phyloP scores from a whole-genome alignment of 2,888 invertebrate species.

The Leptopterna dolabrata region DNA sequence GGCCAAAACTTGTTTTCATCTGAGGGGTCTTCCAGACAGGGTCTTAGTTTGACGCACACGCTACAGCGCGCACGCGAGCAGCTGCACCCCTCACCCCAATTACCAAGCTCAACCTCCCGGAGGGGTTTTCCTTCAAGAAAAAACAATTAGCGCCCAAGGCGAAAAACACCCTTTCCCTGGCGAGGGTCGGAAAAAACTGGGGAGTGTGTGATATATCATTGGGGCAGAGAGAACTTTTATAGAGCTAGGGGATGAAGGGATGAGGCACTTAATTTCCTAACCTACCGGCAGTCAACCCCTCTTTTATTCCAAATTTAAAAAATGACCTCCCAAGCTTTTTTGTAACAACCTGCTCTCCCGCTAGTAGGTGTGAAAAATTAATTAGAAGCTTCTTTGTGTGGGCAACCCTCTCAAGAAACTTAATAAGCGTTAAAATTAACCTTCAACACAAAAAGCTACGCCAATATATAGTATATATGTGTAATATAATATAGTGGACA shows the following conservation, averaged over 20 bases:
- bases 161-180: constrained; percentile 11
- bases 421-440: background rate
- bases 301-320: background rate
- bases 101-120: constrained; percentile 30
- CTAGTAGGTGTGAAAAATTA: background rate
- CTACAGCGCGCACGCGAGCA: constrained; percentile 34
- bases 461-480: too few species aligned
- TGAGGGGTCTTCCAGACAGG: constrained; percentile 41
- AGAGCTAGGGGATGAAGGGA: background rate
- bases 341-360: background rate
- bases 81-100: constrained; percentile 32
- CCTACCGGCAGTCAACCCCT: constrained; percentile 7
- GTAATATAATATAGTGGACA: too few species aligned
- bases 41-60: constrained; percentile 7
- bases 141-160: constrained; percentile 39
- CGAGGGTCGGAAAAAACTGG: background rate
- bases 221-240: background rate
- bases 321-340: background rate
- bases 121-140: background rate
- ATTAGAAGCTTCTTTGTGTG: background rate
- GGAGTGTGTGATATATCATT: background rate
- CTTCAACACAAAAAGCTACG: background rate
- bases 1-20: background rate
- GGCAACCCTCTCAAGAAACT: background rate
- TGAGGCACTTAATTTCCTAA: background rate